A percentile compares a stretch with the other conserved stretches of the same genome.
Evolutionary conservation across 2,888 invertebrate species (phyloP).

Genomic region (Camponotus fellah): DNA sequence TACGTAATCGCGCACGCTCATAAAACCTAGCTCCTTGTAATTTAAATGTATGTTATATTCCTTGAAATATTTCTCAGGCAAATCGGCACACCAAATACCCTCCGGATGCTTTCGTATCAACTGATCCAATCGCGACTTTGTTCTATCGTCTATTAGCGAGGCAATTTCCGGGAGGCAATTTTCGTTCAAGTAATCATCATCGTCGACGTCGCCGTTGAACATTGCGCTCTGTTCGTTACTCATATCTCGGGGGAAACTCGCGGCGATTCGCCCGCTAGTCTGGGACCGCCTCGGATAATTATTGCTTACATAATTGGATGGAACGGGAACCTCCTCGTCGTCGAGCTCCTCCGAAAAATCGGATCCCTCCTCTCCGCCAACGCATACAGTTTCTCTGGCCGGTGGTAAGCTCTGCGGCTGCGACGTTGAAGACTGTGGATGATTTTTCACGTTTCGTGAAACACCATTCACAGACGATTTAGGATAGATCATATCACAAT

Average conservation of each 20-base stretch:
- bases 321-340: too few relatives aligned
- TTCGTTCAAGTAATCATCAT: too few relatives aligned
- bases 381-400: not conserved
- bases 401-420: accelerated
- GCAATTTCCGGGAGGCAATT: too few relatives aligned
- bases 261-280: not conserved
- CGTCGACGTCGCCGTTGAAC: not conserved
- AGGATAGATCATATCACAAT: slow-evolving; percentile 54
- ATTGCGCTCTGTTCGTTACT: not conserved
- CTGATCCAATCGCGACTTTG: slow-evolving; percentile 75
- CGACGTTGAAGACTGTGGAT: not conserved
- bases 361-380: slow-evolving; percentile 53
- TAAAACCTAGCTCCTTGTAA: slow-evolving; percentile 80
- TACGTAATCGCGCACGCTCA: slow-evolving; percentile 79
- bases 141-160: slow-evolving; percentile 72
- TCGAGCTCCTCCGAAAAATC: not conserved
- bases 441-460: not conserved
- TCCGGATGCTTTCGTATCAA: slow-evolving; percentile 79
- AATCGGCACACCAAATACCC: slow-evolving; percentile 82
- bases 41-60: slow-evolving; percentile 78
- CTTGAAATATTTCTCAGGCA: slow-evolving; percentile 76
- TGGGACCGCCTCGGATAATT: not conserved
- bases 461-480: not conserved
- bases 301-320: not conserved
- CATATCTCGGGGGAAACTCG: slow-evolving; percentile 27